These are phyloP conservation scores for Pentamera pediparva DNA, from an alignment of 53 echinoderm and acorn worm species.

Conservation along the genomic window DNA sequence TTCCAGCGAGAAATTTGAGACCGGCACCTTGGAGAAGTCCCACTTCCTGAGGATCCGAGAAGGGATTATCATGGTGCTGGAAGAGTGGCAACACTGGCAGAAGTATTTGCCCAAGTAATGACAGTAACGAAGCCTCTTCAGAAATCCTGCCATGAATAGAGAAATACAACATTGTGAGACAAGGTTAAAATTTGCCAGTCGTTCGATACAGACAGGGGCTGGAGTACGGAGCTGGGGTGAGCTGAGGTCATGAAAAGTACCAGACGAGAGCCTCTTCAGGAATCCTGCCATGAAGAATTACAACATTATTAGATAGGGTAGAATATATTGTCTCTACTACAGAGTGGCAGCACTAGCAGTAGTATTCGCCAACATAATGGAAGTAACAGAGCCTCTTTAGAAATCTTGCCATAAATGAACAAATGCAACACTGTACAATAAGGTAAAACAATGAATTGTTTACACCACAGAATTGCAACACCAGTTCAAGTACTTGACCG, in stretches of 20 bases:
- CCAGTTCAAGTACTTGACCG: conserved; percentile 94
- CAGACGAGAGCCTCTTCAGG: conserved; percentile 70
- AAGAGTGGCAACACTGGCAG: conserved; percentile 95
- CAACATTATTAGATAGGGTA: no score
- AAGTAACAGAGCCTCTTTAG: no score
- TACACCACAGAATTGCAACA: no score
- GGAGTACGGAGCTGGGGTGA: no score
- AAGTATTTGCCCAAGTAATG: conserved; percentile 95
- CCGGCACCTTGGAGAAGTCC: conserved; percentile 76
- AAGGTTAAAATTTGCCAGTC: no score
- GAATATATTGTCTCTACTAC: no score
- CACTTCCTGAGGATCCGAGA: conserved; percentile 69
- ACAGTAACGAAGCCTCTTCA: conserved; percentile 84
- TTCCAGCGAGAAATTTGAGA: conserved; percentile 92
- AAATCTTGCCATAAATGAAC: no score
- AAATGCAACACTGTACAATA: no score
- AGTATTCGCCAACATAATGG: no score
- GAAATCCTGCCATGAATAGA: conserved; percentile 51
- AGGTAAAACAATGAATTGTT: no score
- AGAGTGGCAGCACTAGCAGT: conserved; percentile 95
- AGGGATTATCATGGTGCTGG: conserved; percentile 55
- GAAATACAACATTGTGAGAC: background rate
- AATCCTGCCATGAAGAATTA: conserved; percentile 52
- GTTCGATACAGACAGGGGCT: no score
- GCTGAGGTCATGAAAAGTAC: no score